phyloP scores from a whole-genome alignment of 1,140 invertebrate species.

The Drosophila pseudoobscura region DNA sequence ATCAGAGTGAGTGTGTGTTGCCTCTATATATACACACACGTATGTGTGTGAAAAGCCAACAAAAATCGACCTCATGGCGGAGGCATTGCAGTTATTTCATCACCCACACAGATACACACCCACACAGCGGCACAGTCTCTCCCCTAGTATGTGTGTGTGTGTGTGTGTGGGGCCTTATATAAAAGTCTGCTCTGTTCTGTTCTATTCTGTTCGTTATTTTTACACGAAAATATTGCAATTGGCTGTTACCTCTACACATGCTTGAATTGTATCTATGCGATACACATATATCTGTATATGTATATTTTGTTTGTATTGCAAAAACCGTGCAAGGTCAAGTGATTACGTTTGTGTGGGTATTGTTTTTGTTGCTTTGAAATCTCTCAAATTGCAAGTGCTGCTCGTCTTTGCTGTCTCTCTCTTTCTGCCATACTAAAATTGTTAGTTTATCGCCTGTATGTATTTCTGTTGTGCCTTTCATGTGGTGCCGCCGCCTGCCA shows the following conservation, averaged over 20 bases:
- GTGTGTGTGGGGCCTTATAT: slow-evolving; percentile 28
- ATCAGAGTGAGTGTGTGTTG: slow-evolving; percentile 5
- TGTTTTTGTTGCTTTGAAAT: slow-evolving; percentile 9
- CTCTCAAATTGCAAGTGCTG: slow-evolving; percentile 56
- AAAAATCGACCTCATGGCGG: slow-evolving; percentile 70
- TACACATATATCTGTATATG: neutral
- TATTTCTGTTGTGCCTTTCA: slow-evolving; percentile 27
- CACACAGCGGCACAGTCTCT: slow-evolving; percentile 18
- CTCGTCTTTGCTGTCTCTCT: slow-evolving; percentile 12
- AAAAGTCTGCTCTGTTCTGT: slow-evolving; percentile 11
- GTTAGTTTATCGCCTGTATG: slow-evolving; percentile 43
- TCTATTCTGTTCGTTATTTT: slow-evolving; percentile 64
- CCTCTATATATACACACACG: no score
- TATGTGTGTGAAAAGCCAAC: slow-evolving; percentile 10
- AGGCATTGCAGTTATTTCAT: slow-evolving; percentile 40
- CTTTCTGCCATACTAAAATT: slow-evolving; percentile 50
- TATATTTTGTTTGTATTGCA: slow-evolving; percentile 22
- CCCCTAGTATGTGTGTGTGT: slow-evolving; percentile 8
- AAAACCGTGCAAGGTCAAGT: slow-evolving; percentile 75
- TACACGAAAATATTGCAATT: slow-evolving; percentile 61
- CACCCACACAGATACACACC: slow-evolving; percentile 47
- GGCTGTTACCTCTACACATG: slow-evolving; percentile 12
- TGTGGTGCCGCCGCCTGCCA: slow-evolving; percentile 29
- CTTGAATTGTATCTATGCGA: no score
- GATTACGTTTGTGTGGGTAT: slow-evolving; percentile 41